Conservation (phyloP, 2,797 vertebrate genomes). For the Glossophaga mutica region DNA sequence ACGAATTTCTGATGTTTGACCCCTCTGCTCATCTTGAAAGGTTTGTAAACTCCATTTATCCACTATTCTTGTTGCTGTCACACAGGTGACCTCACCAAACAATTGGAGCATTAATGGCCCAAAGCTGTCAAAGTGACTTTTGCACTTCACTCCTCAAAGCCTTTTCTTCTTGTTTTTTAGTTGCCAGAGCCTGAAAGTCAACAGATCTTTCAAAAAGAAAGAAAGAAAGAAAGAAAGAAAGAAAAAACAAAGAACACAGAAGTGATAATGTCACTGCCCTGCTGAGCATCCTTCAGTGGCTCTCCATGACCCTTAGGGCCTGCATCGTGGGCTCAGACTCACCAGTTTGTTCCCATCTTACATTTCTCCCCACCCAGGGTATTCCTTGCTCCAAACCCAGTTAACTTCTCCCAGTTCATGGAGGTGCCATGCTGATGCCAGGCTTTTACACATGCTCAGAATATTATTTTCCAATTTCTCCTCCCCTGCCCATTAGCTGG, state of each 20-base stretch:
- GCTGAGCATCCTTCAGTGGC: background rate
- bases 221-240: background rate
- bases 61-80: constrained; percentile 20
- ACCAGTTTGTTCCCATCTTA: background rate
- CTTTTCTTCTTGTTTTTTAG: constrained; percentile 27
- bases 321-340: background rate
- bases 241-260: background rate
- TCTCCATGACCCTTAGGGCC: background rate
- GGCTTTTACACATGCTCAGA: background rate
- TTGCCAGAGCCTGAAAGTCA: background rate
- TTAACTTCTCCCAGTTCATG: background rate
- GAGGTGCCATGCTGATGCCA: background rate
- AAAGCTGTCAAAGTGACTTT: constrained; percentile 13
- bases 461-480: background rate
- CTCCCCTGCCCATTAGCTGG: background rate
- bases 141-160: constrained; percentile 15
- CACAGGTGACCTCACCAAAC: constrained; percentile 27
- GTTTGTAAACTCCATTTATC: background rate
- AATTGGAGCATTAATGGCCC: background rate
- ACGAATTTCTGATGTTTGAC: background rate
- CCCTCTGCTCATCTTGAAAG: background rate
- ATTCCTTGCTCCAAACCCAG: background rate
- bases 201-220: background rate
- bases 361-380: background rate
- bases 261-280: background rate